Conservation (phyloP, 2,888 invertebrate species). For the Polydrusus pterygomalis region DNA sequence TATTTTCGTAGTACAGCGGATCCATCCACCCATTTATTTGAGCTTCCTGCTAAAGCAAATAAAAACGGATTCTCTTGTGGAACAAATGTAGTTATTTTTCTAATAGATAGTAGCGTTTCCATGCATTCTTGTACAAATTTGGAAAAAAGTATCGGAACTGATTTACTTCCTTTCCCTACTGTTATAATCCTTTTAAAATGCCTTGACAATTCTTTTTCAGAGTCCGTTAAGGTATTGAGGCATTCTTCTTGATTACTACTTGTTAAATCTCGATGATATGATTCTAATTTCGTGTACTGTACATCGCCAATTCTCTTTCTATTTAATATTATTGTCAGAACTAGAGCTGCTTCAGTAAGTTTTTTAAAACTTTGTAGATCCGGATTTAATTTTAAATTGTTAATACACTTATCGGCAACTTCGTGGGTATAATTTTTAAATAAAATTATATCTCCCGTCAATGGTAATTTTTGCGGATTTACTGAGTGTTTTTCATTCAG, state of each 20-base stretch:
- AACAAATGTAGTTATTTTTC: constrained; percentile 52
- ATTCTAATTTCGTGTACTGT: constrained; percentile 59
- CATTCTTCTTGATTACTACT: constrained; percentile 55
- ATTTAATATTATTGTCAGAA: constrained; percentile 59
- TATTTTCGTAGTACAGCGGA: constrained; percentile 56
- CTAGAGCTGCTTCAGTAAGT: constrained; percentile 56
- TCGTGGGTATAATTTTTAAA: constrained; percentile 55
- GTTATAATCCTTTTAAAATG: constrained; percentile 55
- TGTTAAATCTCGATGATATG: constrained; percentile 35
- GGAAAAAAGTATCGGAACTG: constrained; percentile 49
- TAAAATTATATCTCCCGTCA: constrained; percentile 57
- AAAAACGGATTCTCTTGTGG: constrained; percentile 47
- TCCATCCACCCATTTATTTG: constrained; percentile 58
- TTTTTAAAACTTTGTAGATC: constrained; percentile 56
- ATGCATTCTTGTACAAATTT: constrained; percentile 50
- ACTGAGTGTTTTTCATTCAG: constrained; percentile 56
- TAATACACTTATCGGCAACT: constrained; percentile 49
- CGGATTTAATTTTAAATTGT: constrained; percentile 47
- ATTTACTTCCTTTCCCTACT: constrained; percentile 55
- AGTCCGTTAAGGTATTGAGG: constrained; percentile 51
- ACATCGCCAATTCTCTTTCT: constrained; percentile 61
- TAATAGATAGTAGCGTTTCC: constrained; percentile 30
- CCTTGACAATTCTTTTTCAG: constrained; percentile 56
- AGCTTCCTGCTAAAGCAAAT: constrained; percentile 57
- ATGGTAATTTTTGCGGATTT: constrained; percentile 56